Evolutionary conservation across 1,140 invertebrate species (phyloP).

Genomic region (Micrasema longulum): DNA sequence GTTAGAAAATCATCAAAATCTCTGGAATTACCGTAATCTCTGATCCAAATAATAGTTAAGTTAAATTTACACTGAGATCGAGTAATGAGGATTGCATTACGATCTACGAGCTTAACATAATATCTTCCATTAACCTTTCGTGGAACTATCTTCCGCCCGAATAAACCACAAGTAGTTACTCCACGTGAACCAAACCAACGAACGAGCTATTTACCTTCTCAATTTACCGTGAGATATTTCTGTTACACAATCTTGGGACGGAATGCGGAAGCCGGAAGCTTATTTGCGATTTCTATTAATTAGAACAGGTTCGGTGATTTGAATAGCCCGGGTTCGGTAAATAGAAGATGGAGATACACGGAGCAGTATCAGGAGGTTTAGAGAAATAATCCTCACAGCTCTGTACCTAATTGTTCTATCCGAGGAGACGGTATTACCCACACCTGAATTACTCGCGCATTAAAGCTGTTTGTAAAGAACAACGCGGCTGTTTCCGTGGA

Average conservation of each 20-base stretch:
- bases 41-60: too few species aligned
- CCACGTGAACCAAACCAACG: too few species aligned
- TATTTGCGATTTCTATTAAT: conserved; percentile 51
- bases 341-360: conserved; percentile 34
- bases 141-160: not conserved
- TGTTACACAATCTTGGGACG: not conserved
- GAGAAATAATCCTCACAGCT: conserved; percentile 50
- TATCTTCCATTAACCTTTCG: conserved; percentile 2
- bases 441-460: conserved; percentile 46
- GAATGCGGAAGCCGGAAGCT: conserved; percentile 3
- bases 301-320: conserved; percentile 47
- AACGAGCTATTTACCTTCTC: too few species aligned
- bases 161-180: too few species aligned
- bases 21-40: too few species aligned
- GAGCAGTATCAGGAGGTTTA: conserved; percentile 26
- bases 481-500: too few species aligned
- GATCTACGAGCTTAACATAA: conserved; percentile 1
- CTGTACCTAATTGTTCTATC: conserved; percentile 52
- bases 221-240: not conserved
- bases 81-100: too few species aligned
- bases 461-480: not conserved
- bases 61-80: too few species aligned
- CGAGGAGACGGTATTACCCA: conserved; percentile 46
- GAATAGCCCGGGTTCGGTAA: conserved; percentile 43
- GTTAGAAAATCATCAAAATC: too few species aligned